Percentiles rank a stretch among this genome's conserved stretches.
Evolutionary conservation across 1,140 invertebrate species (phyloP).

Genomic region (Pseudoatta argentina): DNA sequence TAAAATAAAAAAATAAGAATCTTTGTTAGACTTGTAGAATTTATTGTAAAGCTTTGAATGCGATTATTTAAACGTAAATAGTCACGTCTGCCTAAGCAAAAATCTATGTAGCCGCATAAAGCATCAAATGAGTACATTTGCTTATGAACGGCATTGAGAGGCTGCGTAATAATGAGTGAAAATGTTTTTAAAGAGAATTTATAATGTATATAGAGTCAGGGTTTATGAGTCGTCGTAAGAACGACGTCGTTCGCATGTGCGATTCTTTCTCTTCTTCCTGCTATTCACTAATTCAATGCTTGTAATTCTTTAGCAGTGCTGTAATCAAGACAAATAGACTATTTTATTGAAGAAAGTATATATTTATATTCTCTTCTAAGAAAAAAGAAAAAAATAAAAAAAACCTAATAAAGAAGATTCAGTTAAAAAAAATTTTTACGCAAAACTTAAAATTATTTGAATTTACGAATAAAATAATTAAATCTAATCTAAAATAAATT

Average conservation of each 20-base stretch:
- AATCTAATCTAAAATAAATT: conserved; percentile 3
- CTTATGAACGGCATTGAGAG: background rate
- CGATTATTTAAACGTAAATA: background rate
- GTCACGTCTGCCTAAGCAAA: background rate
- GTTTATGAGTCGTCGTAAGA: conserved; percentile 19
- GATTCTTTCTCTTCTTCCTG: background rate
- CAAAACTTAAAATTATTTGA: background rate
- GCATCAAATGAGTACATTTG: background rate
- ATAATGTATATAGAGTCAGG: background rate
- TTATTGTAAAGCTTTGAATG: background rate
- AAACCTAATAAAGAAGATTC: background rate
- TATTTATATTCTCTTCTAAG: background rate
- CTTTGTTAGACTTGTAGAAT: background rate
- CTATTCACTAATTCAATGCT: conserved; percentile 29
- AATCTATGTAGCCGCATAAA: conserved; percentile 11
- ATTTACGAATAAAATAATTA: background rate
- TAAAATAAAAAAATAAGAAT: background rate
- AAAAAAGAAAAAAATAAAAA: background rate
- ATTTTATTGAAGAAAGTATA: background rate
- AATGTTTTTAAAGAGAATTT: conserved; percentile 42
- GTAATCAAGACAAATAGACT: background rate
- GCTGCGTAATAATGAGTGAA: conserved; percentile 13
- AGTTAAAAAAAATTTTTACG: background rate
- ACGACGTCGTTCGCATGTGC: background rate
- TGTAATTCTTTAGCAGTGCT: background rate